Conservation (phyloP, 2,797 vertebrate genomes). For the Trachops cirrhosus region DNA sequence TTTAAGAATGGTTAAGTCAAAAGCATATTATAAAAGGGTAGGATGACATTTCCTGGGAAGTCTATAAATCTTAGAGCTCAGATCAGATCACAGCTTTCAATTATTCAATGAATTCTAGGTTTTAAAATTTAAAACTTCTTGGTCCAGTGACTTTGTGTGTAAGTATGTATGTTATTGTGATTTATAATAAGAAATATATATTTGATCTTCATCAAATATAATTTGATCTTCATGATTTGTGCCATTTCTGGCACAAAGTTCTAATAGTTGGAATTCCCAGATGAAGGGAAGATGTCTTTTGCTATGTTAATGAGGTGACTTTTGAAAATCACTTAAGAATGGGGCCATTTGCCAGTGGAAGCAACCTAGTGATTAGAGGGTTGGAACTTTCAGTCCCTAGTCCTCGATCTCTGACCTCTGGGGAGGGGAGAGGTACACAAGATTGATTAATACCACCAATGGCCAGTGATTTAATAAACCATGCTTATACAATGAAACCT, state of each 20-base stretch:
- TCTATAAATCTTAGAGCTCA: neutral
- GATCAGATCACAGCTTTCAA: slow-evolving; percentile 2
- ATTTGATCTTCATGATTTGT: neutral
- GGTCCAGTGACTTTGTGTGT: neutral
- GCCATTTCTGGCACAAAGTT: neutral
- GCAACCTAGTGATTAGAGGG: neutral
- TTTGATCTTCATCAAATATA: neutral
- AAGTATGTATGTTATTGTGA: neutral
- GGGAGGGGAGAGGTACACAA: neutral
- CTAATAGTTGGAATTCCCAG: neutral
- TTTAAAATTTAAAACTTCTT: neutral
- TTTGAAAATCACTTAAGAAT: neutral
- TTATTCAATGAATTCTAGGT: neutral
- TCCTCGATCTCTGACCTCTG: neutral
- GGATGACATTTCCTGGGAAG: neutral
- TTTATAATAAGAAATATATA: neutral
- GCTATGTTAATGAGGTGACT: neutral
- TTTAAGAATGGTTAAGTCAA: neutral
- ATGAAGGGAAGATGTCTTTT: neutral
- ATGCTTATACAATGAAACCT: neutral
- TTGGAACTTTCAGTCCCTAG: neutral
- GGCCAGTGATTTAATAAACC: neutral
- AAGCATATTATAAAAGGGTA: neutral
- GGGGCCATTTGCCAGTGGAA: neutral
- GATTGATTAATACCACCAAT: neutral